Percentiles rank a stretch among this genome's conserved stretches.
Evolutionary conservation across 1,140 invertebrate species (phyloP).

Genomic region (Drosophila nannoptera): DNA sequence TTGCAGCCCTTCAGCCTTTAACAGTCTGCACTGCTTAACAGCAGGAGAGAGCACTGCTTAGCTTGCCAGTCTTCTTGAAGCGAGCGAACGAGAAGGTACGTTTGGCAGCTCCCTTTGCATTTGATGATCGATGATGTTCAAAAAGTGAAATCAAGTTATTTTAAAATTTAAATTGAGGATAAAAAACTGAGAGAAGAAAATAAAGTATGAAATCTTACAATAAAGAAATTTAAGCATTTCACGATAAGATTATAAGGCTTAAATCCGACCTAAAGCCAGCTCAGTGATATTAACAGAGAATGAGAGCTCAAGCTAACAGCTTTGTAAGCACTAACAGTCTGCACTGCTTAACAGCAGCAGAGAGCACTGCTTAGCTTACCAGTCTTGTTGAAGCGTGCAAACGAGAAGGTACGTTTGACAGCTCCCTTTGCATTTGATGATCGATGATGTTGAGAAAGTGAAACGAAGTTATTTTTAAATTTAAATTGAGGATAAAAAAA

Average conservation of each 20-base stretch:
- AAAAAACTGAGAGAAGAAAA: no score
- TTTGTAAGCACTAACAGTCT: not conserved
- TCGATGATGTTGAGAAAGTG: no score
- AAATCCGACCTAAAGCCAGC: constrained; percentile 1
- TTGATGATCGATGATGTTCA: no score
- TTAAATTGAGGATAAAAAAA: constrained; percentile 23
- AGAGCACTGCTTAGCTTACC: not conserved
- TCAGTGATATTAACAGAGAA: constrained; percentile 1
- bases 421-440: no score
- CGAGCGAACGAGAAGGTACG: no score
- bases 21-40: constrained; percentile 6
- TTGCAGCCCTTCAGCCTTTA: constrained; percentile 1
- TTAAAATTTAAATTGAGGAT: no score
- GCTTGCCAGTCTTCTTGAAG: not conserved
- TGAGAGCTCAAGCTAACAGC: no score
- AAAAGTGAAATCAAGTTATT: no score
- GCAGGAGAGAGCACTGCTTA: constrained; percentile 1
- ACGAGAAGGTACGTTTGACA: no score
- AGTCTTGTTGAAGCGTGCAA: no score
- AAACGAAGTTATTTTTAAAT: constrained; percentile 29
- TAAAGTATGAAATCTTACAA: not conserved
- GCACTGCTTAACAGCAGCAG: constrained; percentile 5
- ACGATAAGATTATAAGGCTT: no score
- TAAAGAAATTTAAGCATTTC: not conserved
- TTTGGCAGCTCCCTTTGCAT: no score